phyloP scores from a whole-genome alignment of 2,113 vertebrate species.

The Dasyprocta punctata region DNA sequence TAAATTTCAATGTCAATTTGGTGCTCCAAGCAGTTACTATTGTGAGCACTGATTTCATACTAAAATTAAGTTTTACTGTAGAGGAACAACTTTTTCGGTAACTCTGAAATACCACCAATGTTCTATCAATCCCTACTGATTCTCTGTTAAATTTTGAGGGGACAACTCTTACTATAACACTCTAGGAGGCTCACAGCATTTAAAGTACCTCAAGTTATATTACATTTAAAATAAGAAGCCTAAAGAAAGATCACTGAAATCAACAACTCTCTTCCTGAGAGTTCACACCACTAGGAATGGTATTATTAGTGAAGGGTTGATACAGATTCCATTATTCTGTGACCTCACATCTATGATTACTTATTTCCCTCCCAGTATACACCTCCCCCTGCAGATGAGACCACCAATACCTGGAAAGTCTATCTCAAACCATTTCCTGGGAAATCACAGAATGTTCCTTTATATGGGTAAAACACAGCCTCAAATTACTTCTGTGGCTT shows the following conservation, averaged over 20 bases:
- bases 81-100: slow-evolving; percentile 33
- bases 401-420: neutral
- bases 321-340: neutral
- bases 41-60: neutral
- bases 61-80: slow-evolving; percentile 48
- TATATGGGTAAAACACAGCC: neutral
- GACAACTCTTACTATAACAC: neutral
- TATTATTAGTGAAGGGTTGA: neutral
- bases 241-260: slow-evolving; percentile 19
- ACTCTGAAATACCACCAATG: slow-evolving; percentile 11
- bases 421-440: neutral
- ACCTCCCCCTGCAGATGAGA: neutral
- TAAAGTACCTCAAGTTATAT: slow-evolving; percentile 46
- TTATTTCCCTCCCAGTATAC: neutral
- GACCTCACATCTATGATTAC: neutral
- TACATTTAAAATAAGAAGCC: slow-evolving; percentile 38
- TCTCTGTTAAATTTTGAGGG: slow-evolving; percentile 27
- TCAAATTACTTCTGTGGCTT: slow-evolving; percentile 29
- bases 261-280: slow-evolving; percentile 21
- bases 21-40: neutral
- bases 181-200: slow-evolving; percentile 39
- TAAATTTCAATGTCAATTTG: neutral
- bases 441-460: slow-evolving; percentile 5
- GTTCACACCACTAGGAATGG: neutral
- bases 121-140: slow-evolving; percentile 11